Percentiles rank a stretch among this genome's conserved stretches.
Conservation (phyloP, 2,113 vertebrate species). For the Podarcis cretensis region DNA sequence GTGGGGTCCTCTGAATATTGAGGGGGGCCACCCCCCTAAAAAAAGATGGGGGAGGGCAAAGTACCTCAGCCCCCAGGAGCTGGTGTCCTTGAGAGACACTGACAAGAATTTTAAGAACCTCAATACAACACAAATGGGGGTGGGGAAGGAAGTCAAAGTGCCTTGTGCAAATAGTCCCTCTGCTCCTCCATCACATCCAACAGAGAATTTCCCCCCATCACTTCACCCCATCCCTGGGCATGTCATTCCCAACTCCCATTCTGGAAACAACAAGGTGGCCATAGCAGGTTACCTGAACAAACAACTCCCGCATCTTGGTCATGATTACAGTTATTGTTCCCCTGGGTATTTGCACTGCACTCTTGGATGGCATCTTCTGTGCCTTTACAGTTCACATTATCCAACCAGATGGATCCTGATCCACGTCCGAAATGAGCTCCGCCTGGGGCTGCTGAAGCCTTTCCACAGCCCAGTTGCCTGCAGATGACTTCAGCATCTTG, state of each 20-base stretch:
- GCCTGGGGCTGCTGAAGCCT: accelerated
- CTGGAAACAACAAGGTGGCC: not conserved
- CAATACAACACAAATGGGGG: not conserved
- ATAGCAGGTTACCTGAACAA: slow-evolving; percentile 34
- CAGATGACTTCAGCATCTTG: slow-evolving; percentile 44
- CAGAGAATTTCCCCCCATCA: accelerated
- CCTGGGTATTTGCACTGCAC: slow-evolving; percentile 28
- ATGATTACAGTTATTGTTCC: slow-evolving; percentile 36
- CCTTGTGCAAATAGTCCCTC: not conserved
- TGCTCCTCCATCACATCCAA: not conserved
- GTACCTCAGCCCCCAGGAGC: too few relatives aligned
- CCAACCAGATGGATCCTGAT: not conserved
- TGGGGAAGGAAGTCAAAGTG: not conserved
- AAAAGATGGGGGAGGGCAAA: too few relatives aligned
- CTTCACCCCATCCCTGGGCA: accelerated
- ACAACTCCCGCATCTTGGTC: slow-evolving; percentile 36
- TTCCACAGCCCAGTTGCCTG: slow-evolving; percentile 51
- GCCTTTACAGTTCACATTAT: slow-evolving; percentile 45
- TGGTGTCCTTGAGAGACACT: not conserved
- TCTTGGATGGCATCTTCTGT: slow-evolving; percentile 16
- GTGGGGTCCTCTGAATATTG: too few relatives aligned
- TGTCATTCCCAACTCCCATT: not conserved
- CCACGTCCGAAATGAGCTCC: accelerated
- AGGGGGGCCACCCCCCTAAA: too few relatives aligned
- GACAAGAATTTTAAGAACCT: not conserved